Evolutionary conservation across 2,113 vertebrate species (phyloP), one percentile per base, ranked within the genome.

Genomic region (Spea bombifrons): DNA sequence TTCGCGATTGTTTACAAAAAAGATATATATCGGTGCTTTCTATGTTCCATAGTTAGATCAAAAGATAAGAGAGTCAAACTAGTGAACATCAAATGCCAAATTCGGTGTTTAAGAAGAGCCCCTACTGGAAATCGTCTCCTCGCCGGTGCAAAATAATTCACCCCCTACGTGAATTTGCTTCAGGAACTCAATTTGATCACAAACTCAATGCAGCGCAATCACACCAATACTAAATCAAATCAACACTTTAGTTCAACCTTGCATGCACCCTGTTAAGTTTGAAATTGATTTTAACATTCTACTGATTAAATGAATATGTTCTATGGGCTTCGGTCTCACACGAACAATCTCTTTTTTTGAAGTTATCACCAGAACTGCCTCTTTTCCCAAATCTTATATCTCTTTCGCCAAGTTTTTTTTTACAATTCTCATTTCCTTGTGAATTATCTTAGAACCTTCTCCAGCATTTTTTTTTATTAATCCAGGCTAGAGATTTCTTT

Each of bases 211-310:
- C n/a, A 17, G 30, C 44, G 49, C 70, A 44, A 3, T 71, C 50
- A 71, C 70, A 71, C 70, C 17, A 55, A 55, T 71, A 30, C 70
- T 15, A 55, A 71, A 71, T 55, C 70, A 55, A 71, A 71, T 71
- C 70, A 71, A 71, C 70, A 71, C 70, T 53, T 52, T 55, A 17
- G 49, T 12, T 71, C 70, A 52, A 71, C 50, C 3, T 55, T 71
- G 4, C 16, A 57, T 71, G 70, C 52, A 10, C 70, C 70, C 70
- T 55, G 70, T 71, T 44, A 52, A 12, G 70, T 55, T 71, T 44
- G 8, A 55, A 55, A 71, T 71, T 71, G 70, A 71, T 71, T 71
- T 71, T 71, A 57, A 71, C 49, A 52, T 71, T 71, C 30, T 53
- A 4, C 50, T 55, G 52, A 71, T 71, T 71, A 71, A 55, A 55